These are phyloP conservation scores for Hippopotamyrus pictus DNA, from an alignment of 2,797 vertebrate genomes.

Conservation along the genomic window DNA sequence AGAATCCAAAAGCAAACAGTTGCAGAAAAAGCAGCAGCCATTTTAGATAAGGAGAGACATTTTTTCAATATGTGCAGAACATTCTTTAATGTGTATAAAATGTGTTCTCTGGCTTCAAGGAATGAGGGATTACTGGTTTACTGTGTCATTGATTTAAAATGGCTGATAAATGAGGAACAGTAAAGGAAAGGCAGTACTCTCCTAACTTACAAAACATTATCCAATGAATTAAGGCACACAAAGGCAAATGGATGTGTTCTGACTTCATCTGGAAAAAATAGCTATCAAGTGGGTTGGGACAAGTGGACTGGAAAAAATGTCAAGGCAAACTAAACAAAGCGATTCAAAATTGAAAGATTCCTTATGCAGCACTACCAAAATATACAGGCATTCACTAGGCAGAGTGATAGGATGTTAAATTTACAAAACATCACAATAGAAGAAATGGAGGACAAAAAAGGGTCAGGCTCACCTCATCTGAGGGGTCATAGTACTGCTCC, in stretches of 20 bases:
- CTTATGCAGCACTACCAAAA: not conserved
- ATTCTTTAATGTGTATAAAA: not conserved
- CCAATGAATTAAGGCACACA: not conserved
- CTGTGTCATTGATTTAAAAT: not conserved
- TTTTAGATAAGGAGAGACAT: not conserved
- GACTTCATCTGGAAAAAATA: not conserved
- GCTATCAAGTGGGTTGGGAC: not conserved
- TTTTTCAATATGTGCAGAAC: not conserved
- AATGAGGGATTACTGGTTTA: not conserved
- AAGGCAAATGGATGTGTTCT: not conserved
- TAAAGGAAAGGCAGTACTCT: not conserved
- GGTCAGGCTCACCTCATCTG: conserved; percentile 65
- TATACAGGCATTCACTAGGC: not conserved
- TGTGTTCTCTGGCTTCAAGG: not conserved
- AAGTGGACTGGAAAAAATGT: not conserved
- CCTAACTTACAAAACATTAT: not conserved
- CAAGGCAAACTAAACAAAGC: not conserved
- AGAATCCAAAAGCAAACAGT: not conserved
- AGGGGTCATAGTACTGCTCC: conserved; percentile 82
- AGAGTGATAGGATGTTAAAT: not conserved
- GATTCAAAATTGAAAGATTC: not conserved
- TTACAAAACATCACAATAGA: conserved; percentile 17
- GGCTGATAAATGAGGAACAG: not conserved
- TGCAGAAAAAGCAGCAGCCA: not conserved
- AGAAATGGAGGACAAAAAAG: not conserved